phyloP scores from a whole-genome alignment of 1,140 invertebrate species.

The Pseudobourletiella spinata region DNA sequence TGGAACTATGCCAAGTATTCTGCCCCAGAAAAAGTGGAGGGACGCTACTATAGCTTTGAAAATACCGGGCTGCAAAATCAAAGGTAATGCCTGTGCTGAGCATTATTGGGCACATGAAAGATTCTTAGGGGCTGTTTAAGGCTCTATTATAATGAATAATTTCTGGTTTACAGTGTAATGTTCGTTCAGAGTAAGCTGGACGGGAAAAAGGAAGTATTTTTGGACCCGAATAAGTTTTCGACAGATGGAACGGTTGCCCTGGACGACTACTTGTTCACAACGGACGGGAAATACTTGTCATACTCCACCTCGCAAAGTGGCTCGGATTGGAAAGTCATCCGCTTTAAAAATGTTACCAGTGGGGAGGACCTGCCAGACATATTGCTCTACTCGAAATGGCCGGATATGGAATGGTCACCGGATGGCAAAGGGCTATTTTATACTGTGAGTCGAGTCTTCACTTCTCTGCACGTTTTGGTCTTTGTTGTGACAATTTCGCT shows the following conservation, averaged over 20 bases:
- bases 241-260: conserved; percentile 48
- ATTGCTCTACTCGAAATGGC: conserved; percentile 51
- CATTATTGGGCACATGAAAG: background rate
- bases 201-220: conserved; percentile 45
- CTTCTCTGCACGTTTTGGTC: too few relatives aligned
- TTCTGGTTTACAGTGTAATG: conserved; percentile 44
- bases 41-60: conserved; percentile 81
- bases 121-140: background rate
- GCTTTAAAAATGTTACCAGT: conserved; percentile 37
- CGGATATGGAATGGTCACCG: conserved; percentile 50
- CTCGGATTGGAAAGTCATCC: conserved; percentile 52
- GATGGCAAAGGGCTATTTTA: conserved; percentile 49
- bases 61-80: conserved; percentile 19
- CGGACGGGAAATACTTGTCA: conserved; percentile 50
- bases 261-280: conserved; percentile 44
- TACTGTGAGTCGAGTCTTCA: background rate
- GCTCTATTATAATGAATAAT: background rate
- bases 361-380: conserved; percentile 49
- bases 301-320: conserved; percentile 52
- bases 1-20: conserved; percentile 92
- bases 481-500: too few relatives aligned
- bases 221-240: conserved; percentile 55
- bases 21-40: conserved; percentile 68
- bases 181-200: conserved; percentile 50
- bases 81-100: too few relatives aligned